Conservation (phyloP, 2,113 vertebrate genomes). For the Burhinus bistriatus region DNA sequence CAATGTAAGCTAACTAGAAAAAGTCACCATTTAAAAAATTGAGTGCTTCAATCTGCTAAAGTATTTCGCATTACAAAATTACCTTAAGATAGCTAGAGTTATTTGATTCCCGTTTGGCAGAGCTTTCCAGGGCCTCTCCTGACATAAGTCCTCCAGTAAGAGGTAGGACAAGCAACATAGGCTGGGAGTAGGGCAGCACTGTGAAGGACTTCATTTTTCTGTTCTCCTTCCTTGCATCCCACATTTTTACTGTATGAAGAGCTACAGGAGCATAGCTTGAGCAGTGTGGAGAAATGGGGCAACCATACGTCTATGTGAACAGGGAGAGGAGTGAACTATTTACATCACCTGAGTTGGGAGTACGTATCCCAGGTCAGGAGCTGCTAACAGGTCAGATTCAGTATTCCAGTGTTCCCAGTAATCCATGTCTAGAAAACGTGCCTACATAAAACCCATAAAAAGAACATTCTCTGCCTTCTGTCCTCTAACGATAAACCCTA, state of each 20-base stretch:
- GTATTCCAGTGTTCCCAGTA: neutral
- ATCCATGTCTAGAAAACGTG: neutral
- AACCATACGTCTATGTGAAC: accelerated
- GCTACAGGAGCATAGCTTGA: neutral
- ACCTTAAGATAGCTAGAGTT: neutral
- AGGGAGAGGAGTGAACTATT: neutral
- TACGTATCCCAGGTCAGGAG: neutral
- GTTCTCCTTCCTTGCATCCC: neutral
- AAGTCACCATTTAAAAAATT: neutral
- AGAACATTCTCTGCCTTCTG: neutral
- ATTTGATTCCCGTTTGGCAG: neutral
- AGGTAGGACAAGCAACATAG: accelerated
- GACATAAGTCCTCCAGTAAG: neutral
- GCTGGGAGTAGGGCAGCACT: neutral
- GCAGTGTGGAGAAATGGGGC: neutral
- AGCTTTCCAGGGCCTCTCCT: neutral
- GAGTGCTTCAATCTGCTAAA: neutral
- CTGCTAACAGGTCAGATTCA: neutral
- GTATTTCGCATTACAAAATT: neutral
- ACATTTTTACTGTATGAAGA: neutral
- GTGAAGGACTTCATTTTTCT: neutral
- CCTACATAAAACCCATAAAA: neutral
- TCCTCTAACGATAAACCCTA: neutral
- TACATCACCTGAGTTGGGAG: neutral
- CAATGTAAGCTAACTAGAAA: neutral